A percentile compares a stretch with the other conserved stretches of the same genome.
These are phyloP conservation scores for Halcyon badia DNA, from an alignment of 2,797 vertebrate species.

Conservation along the genomic window DNA sequence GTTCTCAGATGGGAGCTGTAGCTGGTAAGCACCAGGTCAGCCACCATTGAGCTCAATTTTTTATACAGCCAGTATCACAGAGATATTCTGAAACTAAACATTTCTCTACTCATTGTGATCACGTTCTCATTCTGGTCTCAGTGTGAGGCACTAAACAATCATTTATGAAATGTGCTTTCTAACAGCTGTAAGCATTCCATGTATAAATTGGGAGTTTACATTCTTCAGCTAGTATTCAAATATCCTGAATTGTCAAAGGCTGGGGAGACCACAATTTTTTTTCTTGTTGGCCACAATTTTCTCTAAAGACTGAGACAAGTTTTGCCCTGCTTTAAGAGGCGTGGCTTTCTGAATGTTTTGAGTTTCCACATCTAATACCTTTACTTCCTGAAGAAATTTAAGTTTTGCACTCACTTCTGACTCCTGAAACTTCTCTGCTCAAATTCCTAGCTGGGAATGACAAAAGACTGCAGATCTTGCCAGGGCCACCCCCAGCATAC, in stretches of 20 bases:
- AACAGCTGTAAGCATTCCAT: background rate
- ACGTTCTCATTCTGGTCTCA: background rate
- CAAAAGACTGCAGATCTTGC: background rate
- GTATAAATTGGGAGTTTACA: background rate
- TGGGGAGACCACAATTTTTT: background rate
- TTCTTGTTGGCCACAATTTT: background rate
- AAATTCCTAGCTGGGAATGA: background rate
- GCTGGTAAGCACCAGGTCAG: background rate
- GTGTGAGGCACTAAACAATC: background rate
- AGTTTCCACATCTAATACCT: background rate
- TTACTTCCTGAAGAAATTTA: background rate
- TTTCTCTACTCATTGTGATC: background rate
- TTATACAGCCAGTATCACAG: background rate
- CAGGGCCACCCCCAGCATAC: too few species aligned
- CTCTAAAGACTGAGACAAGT: background rate
- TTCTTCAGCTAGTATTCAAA: background rate
- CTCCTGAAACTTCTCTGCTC: background rate
- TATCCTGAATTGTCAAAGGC: background rate
- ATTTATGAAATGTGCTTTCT: background rate
- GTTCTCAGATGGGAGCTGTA: background rate
- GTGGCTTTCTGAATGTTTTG: background rate
- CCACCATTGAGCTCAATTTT: background rate
- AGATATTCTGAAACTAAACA: background rate
- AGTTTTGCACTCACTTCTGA: background rate
- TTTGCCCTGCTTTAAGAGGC: background rate